phyloP scores from a whole-genome alignment of 2,113 vertebrate genomes.

The Pelecanus crispus region DNA sequence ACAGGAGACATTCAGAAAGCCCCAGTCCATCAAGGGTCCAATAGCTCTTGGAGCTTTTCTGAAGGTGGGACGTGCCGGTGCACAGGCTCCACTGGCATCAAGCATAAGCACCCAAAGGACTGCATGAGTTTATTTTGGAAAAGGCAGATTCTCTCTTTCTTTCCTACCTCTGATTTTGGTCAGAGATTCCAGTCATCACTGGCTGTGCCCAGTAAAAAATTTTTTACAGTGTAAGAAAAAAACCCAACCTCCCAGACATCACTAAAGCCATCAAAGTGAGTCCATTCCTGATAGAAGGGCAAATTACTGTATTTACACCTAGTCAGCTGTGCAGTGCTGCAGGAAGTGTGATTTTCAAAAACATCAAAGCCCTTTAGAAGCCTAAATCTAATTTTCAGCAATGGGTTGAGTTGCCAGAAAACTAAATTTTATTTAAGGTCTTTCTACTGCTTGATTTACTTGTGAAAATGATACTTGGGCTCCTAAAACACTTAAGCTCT shows the following conservation, averaged over 20 bases:
- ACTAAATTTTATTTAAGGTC: conserved; percentile 52
- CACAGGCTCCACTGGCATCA: neutral
- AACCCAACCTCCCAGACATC: neutral
- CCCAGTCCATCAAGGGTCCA: fast-evolving
- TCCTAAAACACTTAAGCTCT: neutral
- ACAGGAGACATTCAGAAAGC: neutral
- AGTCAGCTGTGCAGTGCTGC: conserved; percentile 5
- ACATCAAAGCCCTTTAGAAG: conserved; percentile 21
- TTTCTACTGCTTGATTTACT: conserved; percentile 7
- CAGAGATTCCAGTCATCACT: neutral
- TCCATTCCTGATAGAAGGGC: neutral
- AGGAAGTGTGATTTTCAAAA: conserved; percentile 39
- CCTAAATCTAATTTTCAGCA: conserved; percentile 45
- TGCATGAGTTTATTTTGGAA: neutral
- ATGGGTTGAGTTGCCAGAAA: conserved; percentile 38
- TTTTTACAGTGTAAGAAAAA: neutral
- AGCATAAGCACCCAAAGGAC: neutral
- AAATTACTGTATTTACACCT: neutral
- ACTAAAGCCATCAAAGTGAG: neutral
- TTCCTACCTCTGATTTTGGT: neutral
- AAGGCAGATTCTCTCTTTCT: neutral
- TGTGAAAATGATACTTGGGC: neutral
- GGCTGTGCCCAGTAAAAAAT: neutral
- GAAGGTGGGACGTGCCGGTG: neutral
- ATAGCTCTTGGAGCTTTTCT: neutral